Base-by-base conservation (phyloP, 2,888 invertebrate species). In the Heteromurus nitidus region DNA sequence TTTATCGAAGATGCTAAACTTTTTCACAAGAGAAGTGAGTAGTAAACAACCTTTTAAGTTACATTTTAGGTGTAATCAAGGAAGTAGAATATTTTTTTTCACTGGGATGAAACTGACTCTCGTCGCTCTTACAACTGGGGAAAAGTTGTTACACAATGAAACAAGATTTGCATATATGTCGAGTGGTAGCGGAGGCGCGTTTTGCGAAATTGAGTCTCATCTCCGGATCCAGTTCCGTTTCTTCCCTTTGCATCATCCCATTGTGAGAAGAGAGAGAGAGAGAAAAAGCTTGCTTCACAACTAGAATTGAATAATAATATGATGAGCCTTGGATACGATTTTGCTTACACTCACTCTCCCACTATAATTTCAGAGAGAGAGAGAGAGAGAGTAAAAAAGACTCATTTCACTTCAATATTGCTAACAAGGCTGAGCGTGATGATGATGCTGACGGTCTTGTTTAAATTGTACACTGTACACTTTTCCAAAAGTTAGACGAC, bases 1-100 rank as follows among this genome's bases (percentile, higher is more conserved):
- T n/a, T n/a, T n/a, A n/a, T n/a, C n/a, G n/a, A n/a, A n/a, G n/a
- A n/a, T n/a, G n/a, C n/a, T n/a, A n/a, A n/a, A n/a, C n/a, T n/a
- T n/a, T n/a, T n/a, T n/a, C n/a, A n/a, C n/a, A n/a, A n/a, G n/a
- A n/a, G n/a, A n/a, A n/a, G n/a, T n/a, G n/a, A n/a, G n/a, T n/a
- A n/a, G n/a, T n/a, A n/a, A n/a, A n/a, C n/a, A n/a, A n/a, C n/a
- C n/a, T n/a, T n/a, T n/a, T n/a, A n/a, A n/a, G n/a, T n/a, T n/a
- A n/a, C n/a, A n/a, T n/a, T n/a, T n/a, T n/a, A 53, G 53, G 53
- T 53, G 53, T 53, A 53, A 53, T 53, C 53, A 53, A 53, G 53
- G n/a, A 53, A 53, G 20, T 13, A 22, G 53, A 7, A 53, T 53
- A 3, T 44, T 36, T 9, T 36, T 36, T 36, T 36, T 36, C 13